These are phyloP conservation scores for Danio jaintianensis DNA, from an alignment of 2,797 vertebrate genomes.

Conservation along the genomic window DNA sequence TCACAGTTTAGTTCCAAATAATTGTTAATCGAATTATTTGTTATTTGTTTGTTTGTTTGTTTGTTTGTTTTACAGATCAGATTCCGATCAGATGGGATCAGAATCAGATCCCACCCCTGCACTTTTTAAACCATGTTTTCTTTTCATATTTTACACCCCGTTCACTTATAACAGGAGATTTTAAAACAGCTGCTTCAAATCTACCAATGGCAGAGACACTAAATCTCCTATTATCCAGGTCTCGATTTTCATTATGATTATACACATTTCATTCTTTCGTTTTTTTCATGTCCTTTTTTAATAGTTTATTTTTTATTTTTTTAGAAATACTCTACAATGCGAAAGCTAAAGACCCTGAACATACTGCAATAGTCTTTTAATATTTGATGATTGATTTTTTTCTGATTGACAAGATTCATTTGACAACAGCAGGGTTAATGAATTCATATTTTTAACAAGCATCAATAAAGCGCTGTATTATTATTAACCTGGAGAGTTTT, in stretches of 20 bases:
- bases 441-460: slow-evolving; percentile 4
- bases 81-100: slow-evolving; percentile 51
- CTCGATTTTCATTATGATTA: slow-evolving; percentile 43
- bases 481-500: slow-evolving; percentile 20
- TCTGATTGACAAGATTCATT: neutral
- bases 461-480: neutral
- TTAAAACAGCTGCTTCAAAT: slow-evolving; percentile 39
- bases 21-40: slow-evolving; percentile 29
- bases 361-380: neutral
- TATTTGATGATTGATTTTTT: neutral
- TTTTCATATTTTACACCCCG: slow-evolving; percentile 4
- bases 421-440: slow-evolving; percentile 5
- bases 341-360: neutral
- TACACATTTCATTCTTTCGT: slow-evolving; percentile 25
- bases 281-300: slow-evolving; percentile 18
- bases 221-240: slow-evolving; percentile 46
- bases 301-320: too few relatives aligned
- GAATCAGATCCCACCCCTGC: slow-evolving; percentile 45
- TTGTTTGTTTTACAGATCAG: slow-evolving; percentile 50
- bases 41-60: slow-evolving; percentile 41
- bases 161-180: slow-evolving; percentile 39
- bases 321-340: neutral
- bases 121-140: slow-evolving; percentile 1
- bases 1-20: neutral
- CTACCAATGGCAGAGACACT: slow-evolving; percentile 41